Evolutionary conservation across 1,140 invertebrate genomes (phyloP).

Genomic region (Andricus grossulariae): DNA sequence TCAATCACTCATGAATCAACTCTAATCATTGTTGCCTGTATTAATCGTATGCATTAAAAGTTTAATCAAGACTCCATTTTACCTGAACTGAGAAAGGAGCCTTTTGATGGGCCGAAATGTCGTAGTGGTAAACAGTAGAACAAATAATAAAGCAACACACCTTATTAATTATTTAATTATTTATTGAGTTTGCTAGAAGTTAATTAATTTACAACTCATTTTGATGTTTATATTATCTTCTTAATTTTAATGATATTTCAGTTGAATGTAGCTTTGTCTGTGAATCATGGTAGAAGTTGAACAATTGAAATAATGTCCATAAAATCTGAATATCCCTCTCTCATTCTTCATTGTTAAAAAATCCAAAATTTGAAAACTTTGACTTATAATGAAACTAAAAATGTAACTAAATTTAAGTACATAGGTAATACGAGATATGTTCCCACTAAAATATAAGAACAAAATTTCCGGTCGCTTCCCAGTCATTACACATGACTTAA

Average conservation of each 20-base stretch:
- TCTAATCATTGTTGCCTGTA: conserved; percentile 62
- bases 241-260: conserved; percentile 27
- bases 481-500: no score
- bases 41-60: conserved; percentile 61
- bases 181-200: conserved; percentile 42
- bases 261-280: conserved; percentile 58
- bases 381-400: no score
- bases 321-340: neutral
- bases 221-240: no score
- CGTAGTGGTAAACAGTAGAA: conserved; percentile 74
- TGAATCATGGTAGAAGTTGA: conserved; percentile 57
- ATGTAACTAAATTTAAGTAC: no score
- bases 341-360: no score
- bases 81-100: conserved; percentile 76
- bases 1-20: conserved; percentile 72
- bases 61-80: conserved; percentile 76
- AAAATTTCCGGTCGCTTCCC: no score
- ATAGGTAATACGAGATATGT: no score
- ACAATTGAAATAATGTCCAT: conserved; percentile 43
- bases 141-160: conserved; percentile 62
- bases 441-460: no score
- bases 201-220: no score
- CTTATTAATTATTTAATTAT: conserved; percentile 52
- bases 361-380: no score
- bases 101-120: conserved; percentile 74